Conservation (phyloP, 2,797 vertebrate species). For the Cygnus olor region DNA sequence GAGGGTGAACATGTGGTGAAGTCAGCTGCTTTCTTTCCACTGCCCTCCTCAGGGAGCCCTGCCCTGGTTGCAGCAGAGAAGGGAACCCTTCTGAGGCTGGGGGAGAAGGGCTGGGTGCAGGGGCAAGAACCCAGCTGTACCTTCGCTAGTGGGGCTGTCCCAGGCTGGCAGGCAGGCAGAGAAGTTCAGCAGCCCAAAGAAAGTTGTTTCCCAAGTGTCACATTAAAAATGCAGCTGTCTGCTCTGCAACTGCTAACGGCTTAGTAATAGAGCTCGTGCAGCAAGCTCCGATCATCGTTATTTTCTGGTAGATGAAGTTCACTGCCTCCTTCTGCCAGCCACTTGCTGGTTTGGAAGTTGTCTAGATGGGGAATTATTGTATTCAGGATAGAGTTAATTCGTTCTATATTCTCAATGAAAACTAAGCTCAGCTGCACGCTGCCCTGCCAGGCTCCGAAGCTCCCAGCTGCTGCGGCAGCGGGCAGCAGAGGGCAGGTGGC, state of each 20-base stretch:
- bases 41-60: background rate
- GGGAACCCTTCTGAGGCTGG: background rate
- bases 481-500: background rate
- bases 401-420: background rate
- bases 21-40: background rate
- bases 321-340: background rate
- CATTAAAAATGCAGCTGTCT: background rate
- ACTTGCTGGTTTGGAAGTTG: background rate
- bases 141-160: background rate
- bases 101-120: background rate
- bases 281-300: background rate
- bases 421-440: background rate
- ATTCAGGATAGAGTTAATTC: background rate
- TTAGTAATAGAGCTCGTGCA: background rate
- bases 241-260: background rate
- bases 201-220: background rate
- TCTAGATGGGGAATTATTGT: background rate
- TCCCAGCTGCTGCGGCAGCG: background rate
- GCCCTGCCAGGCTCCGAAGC: background rate
- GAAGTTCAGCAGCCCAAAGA: background rate
- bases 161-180: background rate
- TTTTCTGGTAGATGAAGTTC: background rate
- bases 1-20: background rate
- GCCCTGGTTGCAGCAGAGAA: background rate
- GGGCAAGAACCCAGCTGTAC: background rate